phyloP scores from a whole-genome alignment of 2,797 vertebrate genomes.

The Chloroceryle amazona region DNA sequence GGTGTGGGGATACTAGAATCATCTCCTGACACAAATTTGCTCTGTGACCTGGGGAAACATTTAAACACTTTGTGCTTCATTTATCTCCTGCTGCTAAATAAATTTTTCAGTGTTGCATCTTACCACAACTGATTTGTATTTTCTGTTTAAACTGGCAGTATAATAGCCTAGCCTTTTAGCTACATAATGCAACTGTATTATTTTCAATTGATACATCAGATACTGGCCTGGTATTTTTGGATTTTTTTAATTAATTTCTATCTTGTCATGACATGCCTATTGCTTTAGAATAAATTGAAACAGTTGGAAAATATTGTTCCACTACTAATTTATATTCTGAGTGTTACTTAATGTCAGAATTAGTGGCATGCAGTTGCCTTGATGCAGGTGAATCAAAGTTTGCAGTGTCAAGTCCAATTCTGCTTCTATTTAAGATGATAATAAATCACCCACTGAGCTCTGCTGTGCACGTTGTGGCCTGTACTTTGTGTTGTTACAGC shows the following conservation, averaged over 20 bases:
- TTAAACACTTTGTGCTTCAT: slow-evolving; percentile 26
- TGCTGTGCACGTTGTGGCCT: not conserved
- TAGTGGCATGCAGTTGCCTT: slow-evolving; percentile 2
- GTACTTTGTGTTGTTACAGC: not conserved
- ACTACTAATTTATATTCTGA: slow-evolving; percentile 12
- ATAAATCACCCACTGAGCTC: slow-evolving; percentile 46
- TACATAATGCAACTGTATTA: not conserved
- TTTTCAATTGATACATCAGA: slow-evolving; percentile 5
- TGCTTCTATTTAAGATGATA: slow-evolving; percentile 16
- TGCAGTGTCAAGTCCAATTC: slow-evolving; percentile 25
- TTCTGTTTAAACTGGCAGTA: not conserved
- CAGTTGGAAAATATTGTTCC: slow-evolving; percentile 35
- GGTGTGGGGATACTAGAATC: not conserved
- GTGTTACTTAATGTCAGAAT: not conserved
- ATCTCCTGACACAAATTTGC: slow-evolving; percentile 36
- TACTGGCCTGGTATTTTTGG: not conserved
- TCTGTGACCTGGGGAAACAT: slow-evolving; percentile 46
- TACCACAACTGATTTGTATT: not conserved
- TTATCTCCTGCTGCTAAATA: slow-evolving; percentile 38
- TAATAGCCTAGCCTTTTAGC: not conserved
- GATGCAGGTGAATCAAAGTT: slow-evolving; percentile 55
- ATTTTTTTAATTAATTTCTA: slow-evolving; percentile 56
- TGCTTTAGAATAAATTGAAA: slow-evolving; percentile 13
- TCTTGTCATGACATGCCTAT: not conserved
- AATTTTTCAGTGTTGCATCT: slow-evolving; percentile 30